Evolutionary conservation across 2,888 invertebrate species (phyloP).

Genomic region (Polydrusus pterygomalis): DNA sequence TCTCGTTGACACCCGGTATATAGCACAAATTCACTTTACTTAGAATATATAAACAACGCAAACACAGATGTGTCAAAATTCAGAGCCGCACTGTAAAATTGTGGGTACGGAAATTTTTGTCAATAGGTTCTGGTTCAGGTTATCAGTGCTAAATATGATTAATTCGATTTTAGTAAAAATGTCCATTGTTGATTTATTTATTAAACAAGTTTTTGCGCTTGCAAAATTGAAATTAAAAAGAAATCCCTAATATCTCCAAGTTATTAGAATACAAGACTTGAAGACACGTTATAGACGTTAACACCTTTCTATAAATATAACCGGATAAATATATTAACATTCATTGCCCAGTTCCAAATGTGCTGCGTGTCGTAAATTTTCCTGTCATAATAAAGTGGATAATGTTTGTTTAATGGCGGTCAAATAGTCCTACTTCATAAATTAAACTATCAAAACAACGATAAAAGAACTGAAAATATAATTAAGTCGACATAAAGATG

Average conservation of each 20-base stretch:
- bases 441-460: constrained; percentile 54
- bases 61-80: too few relatives aligned
- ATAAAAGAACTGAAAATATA: constrained; percentile 44
- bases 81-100: too few relatives aligned
- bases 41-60: too few relatives aligned
- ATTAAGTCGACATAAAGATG: constrained; percentile 42
- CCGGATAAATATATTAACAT: constrained; percentile 66
- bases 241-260: neutral
- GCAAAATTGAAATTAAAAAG: too few relatives aligned
- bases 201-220: too few relatives aligned
- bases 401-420: constrained; percentile 63
- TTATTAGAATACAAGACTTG: constrained; percentile 48
- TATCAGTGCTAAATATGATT: too few relatives aligned
- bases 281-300: constrained; percentile 62
- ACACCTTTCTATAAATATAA: constrained; percentile 67
- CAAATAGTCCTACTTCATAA: constrained; percentile 58
- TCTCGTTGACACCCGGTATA: too few relatives aligned
- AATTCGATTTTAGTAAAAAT: too few relatives aligned
- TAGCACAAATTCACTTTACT: too few relatives aligned
- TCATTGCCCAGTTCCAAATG: constrained; percentile 57
- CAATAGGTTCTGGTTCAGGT: too few relatives aligned
- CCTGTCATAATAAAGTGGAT: constrained; percentile 67
- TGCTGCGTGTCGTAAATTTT: constrained; percentile 63
- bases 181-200: too few relatives aligned
- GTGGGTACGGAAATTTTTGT: too few relatives aligned